phyloP scores from a whole-genome alignment of 1,140 invertebrate species.

The Conus betulinus region DNA sequence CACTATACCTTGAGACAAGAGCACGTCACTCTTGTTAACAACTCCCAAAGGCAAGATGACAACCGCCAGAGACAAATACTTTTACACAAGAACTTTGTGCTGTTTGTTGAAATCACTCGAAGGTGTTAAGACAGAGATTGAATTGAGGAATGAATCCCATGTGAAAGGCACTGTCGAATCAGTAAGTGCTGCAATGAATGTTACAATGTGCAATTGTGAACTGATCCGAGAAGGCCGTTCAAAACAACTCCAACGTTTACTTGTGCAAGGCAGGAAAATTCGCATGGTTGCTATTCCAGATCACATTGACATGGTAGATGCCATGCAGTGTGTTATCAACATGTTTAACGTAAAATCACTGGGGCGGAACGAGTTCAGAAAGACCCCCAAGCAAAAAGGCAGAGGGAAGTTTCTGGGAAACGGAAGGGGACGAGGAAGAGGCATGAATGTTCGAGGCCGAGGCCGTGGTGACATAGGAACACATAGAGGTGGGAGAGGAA shows the following conservation, averaged over 20 bases:
- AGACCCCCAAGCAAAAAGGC: neutral
- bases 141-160: conserved; percentile 81
- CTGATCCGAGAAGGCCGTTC: conserved; percentile 79
- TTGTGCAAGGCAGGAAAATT: conserved; percentile 81
- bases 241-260: conserved; percentile 78
- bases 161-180: conserved; percentile 79
- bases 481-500: neutral
- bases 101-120: conserved; percentile 81
- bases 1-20: neutral
- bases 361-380: conserved; percentile 25
- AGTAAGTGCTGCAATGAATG: conserved; percentile 84
- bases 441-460: neutral
- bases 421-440: neutral
- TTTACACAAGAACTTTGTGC: conserved; percentile 62
- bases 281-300: conserved; percentile 82
- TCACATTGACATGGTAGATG: conserved; percentile 63
- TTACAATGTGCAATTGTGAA: conserved; percentile 80
- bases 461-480: neutral
- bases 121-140: conserved; percentile 81
- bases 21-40: neutral
- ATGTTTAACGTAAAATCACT: conserved; percentile 12
- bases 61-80: conserved; percentile 59
- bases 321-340: conserved; percentile 51
- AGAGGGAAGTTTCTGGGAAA: neutral
- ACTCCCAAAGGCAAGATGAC: conserved; percentile 37